phyloP scores from a whole-genome alignment of 2,113 vertebrate genomes.

The Brienomyrus longianalis region DNA sequence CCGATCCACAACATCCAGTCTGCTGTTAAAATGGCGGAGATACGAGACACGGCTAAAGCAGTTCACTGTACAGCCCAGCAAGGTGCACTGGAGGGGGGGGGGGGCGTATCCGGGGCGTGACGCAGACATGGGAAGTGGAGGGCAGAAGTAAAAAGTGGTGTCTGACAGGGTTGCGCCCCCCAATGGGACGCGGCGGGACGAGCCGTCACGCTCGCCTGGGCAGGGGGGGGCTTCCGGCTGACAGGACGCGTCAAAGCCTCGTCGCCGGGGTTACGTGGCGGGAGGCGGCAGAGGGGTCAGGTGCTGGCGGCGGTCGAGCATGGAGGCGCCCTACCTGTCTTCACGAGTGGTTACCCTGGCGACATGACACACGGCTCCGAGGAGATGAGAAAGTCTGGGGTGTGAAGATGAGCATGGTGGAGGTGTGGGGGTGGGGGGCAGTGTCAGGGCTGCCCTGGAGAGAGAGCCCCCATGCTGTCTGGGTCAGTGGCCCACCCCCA shows the following conservation, averaged over 20 bases:
- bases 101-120: background rate
- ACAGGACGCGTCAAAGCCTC: background rate
- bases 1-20: background rate
- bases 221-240: background rate
- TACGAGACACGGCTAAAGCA: background rate
- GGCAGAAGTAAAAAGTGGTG: background rate
- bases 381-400: background rate
- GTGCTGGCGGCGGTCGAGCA: background rate
- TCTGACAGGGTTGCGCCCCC: background rate
- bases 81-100: background rate
- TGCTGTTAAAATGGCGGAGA: background rate
- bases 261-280: background rate
- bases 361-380: background rate
- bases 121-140: background rate
- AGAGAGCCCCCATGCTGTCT: background rate
- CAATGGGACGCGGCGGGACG: background rate
- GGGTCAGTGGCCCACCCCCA: background rate
- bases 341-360: background rate
- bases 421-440: background rate
- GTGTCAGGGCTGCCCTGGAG: background rate
- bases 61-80: no score
- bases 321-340: background rate
- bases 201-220: background rate
- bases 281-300: background rate
- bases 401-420: background rate